Conservation (phyloP, 2,888 invertebrate genomes). For the Drosophila mulleri region DNA sequence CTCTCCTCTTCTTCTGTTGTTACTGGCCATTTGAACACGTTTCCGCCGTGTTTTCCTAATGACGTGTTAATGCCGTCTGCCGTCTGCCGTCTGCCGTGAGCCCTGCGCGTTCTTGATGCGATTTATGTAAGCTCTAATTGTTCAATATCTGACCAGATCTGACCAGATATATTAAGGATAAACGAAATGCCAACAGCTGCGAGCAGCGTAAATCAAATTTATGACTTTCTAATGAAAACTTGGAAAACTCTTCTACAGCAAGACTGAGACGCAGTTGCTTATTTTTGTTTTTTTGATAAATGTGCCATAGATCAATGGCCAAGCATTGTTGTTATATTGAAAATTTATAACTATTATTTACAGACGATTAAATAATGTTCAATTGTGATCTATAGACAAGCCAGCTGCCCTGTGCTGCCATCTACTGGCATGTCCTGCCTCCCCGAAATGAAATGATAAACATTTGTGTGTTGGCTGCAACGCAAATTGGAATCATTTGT, state of each 20-base stretch:
- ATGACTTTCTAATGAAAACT: slow-evolving; percentile 71
- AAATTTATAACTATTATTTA: slow-evolving; percentile 75
- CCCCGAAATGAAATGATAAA: slow-evolving; percentile 13
- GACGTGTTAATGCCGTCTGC: slow-evolving; percentile 66
- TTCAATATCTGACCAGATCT: slow-evolving; percentile 24
- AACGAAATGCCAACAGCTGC: slow-evolving; percentile 64
- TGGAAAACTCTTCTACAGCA: slow-evolving; percentile 19
- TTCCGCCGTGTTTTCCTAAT: slow-evolving; percentile 54
- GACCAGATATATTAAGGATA: neutral
- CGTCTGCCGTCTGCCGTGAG: neutral
- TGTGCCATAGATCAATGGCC: slow-evolving; percentile 38
- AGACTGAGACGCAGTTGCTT: slow-evolving; percentile 10
- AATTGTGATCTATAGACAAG: slow-evolving; percentile 28
- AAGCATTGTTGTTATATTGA: slow-evolving; percentile 29
- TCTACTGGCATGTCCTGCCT: neutral
- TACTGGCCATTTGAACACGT: slow-evolving; percentile 50
- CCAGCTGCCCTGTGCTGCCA: neutral
- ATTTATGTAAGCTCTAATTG: slow-evolving; percentile 58
- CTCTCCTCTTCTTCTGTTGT: slow-evolving; percentile 6
- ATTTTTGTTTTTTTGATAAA: slow-evolving; percentile 17
- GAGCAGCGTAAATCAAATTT: slow-evolving; percentile 66
- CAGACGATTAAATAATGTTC: slow-evolving; percentile 82
- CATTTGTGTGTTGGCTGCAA: slow-evolving; percentile 32
- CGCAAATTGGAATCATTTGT: slow-evolving; percentile 73
- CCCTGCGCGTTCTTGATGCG: slow-evolving; percentile 29